A percentile compares a stretch with the other conserved stretches of the same genome.
Conservation (phyloP, 2,113 vertebrate species). For the Bufo bufo region DNA sequence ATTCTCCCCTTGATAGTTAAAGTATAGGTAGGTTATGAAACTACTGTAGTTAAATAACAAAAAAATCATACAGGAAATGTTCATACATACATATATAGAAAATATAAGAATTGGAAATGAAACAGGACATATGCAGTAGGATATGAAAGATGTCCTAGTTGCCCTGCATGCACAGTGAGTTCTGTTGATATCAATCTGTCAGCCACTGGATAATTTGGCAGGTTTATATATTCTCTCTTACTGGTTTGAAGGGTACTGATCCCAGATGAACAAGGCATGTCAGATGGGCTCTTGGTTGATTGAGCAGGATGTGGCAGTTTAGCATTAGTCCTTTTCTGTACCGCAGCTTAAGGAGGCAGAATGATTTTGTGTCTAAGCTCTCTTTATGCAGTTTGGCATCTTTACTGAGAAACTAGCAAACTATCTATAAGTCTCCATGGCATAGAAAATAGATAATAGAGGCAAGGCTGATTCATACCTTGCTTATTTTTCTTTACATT, state of each 20-base stretch:
- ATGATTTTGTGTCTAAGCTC: slow-evolving; percentile 40
- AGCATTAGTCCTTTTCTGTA: slow-evolving; percentile 39
- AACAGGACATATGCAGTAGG: slow-evolving; percentile 31
- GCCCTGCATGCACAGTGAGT: slow-evolving; percentile 14
- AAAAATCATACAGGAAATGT: background rate
- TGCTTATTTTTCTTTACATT: background rate
- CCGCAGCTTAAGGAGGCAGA: slow-evolving; percentile 37
- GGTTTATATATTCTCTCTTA: slow-evolving; percentile 56
- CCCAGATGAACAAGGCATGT: slow-evolving; percentile 57
- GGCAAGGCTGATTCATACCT: background rate
- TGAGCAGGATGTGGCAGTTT: slow-evolving; percentile 56
- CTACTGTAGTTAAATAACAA: too few relatives aligned
- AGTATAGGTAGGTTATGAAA: too few relatives aligned
- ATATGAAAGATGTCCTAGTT: slow-evolving; percentile 34
- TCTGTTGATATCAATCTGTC: slow-evolving; percentile 53
- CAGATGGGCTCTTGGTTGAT: slow-evolving; percentile 54
- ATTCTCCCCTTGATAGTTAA: too few relatives aligned
- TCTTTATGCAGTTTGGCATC: slow-evolving; percentile 38
- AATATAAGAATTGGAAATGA: background rate
- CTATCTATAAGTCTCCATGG: background rate
- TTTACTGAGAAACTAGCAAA: background rate
- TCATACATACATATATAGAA: background rate
- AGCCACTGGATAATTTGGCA: slow-evolving; percentile 53
- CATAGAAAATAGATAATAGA: background rate
- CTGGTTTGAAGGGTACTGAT: slow-evolving; percentile 54